A percentile compares a stretch with the other conserved stretches of the same genome.
Conservation (phyloP, 1,140 invertebrate species). For the Riptortus pedestris region DNA sequence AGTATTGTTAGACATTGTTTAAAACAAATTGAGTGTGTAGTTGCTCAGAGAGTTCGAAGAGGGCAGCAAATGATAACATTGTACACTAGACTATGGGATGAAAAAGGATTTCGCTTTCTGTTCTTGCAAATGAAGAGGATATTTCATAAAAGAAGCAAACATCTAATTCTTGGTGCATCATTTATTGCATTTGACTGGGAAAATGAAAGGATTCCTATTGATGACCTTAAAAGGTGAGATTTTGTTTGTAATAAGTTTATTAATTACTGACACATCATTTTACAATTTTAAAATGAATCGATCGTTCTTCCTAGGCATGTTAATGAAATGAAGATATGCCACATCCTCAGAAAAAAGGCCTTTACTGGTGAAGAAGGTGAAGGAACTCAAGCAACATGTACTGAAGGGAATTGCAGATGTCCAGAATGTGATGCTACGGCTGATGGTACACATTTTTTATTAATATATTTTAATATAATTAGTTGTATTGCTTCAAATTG, state of each 20-base stretch:
- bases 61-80: slow-evolving; percentile 50
- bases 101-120: slow-evolving; percentile 44
- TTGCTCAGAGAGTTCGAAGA: slow-evolving; percentile 48
- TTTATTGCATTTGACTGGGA: slow-evolving; percentile 45
- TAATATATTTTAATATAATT: neutral
- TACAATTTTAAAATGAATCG: neutral
- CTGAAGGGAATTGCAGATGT: neutral
- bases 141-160: slow-evolving; percentile 31
- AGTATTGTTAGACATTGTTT: slow-evolving; percentile 43
- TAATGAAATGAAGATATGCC: slow-evolving; percentile 1
- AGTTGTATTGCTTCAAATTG: neutral
- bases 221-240: slow-evolving; percentile 41
- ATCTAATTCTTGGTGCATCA: slow-evolving; percentile 23
- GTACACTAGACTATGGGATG: slow-evolving; percentile 51
- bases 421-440: slow-evolving; percentile 5
- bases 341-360: slow-evolving; percentile 1
- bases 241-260: neutral
- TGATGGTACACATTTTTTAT: slow-evolving; percentile 8
- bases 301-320: neutral
- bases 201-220: slow-evolving; percentile 41
- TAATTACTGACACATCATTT: too few species aligned
- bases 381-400: neutral
- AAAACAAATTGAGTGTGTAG: slow-evolving; percentile 50
- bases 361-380: neutral
- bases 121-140: slow-evolving; percentile 32